A percentile compares a stretch with the other conserved stretches of the same genome.
These are phyloP conservation scores for Eulithis prunata DNA, from an alignment of 2,888 invertebrate genomes.

Conservation along the genomic window DNA sequence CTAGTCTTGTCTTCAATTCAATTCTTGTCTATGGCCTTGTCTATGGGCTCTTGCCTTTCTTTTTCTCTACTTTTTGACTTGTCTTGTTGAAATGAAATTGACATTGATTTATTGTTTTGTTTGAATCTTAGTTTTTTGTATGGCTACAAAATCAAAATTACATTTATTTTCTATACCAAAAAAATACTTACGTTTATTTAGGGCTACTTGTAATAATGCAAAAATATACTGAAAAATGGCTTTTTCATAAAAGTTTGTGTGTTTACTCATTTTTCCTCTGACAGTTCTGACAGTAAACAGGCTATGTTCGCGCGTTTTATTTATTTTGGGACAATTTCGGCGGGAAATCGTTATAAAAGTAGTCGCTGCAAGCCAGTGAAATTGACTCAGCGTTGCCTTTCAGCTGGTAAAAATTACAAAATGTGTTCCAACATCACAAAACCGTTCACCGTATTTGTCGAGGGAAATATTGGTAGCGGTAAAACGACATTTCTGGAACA, in stretches of 20 bases:
- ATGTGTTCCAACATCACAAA: conserved; percentile 72
- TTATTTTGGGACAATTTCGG: conserved; percentile 61
- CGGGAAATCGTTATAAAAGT: conserved; percentile 58
- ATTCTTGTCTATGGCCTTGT: no score
- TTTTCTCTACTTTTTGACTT: no score
- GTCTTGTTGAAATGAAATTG: no score
- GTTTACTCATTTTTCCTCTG: conserved; percentile 45
- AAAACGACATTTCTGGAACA: conserved; percentile 94
- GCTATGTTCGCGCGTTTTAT: conserved; percentile 56
- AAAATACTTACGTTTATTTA: conserved; percentile 13
- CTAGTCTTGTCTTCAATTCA: no score
- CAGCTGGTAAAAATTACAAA: conserved; percentile 55
- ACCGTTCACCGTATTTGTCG: conserved; percentile 92
- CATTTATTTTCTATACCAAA: conserved; percentile 33
- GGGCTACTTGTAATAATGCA: conserved; percentile 46
- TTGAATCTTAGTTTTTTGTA: no score
- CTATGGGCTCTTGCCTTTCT: no score
- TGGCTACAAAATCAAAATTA: no score
- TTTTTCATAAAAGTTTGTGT: conserved; percentile 61
- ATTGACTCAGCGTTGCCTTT: conserved; percentile 34
- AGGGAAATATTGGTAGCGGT: conserved; percentile 96
- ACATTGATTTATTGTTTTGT: no score
- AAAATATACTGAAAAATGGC: conserved; percentile 31
- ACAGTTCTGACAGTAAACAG: conserved; percentile 43
- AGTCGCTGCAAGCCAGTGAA: conserved; percentile 4